Evolutionary conservation across 1,140 invertebrate genomes (phyloP), one percentile per base, ranked within the genome.

Genomic region (Drosophila serrata): DNA sequence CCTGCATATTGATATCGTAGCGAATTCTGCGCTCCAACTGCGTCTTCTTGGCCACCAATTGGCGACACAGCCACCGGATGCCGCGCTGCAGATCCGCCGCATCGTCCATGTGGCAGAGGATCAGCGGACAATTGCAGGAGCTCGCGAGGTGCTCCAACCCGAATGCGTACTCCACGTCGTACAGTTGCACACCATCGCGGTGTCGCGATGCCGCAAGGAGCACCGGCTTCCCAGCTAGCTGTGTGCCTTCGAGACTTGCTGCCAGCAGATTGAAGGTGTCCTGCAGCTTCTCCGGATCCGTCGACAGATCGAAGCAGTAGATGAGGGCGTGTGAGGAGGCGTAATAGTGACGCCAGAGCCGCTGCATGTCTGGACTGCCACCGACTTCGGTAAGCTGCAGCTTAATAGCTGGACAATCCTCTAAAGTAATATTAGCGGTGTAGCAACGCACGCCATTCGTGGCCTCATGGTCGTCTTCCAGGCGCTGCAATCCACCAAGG

Each of bases 331-430:
- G 82, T 17, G 81, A 69, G 29, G 46, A 51, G 48, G 75, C 73
- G 58, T 86, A 91, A 29, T 92, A 92, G 29, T 91, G 84, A 12
- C 62, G 74, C 91, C 91, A 92, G 2, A 92, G 77, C n/a, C 82
- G 90, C 53, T 91, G 91, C 84, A 92, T 92, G 12, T 92, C 84
- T 43, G 7, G 7, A 51, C 74, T 92, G 43, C 91, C 91, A 8
- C 91, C 91, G 9, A 92, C 80, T 58, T 92, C 91, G 7, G 91
- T 92, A 1, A 88, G 51, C 3, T 51, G 51, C 24, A 91, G 64
- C 35, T 51, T 15, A 27, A 45, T 24, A 33, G 31, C n/a, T 39
- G 40, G 17, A 3, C 8, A 17, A 6, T 35, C 43, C 22, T 33
- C 49, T 0, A 22, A 1, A 0, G 31, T 15, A 29, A 55, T 7